Evolutionary conservation across 2,797 vertebrate species (phyloP), one percentile per base, ranked within the genome.

Genomic region (Neomorphus geoffroyi): DNA sequence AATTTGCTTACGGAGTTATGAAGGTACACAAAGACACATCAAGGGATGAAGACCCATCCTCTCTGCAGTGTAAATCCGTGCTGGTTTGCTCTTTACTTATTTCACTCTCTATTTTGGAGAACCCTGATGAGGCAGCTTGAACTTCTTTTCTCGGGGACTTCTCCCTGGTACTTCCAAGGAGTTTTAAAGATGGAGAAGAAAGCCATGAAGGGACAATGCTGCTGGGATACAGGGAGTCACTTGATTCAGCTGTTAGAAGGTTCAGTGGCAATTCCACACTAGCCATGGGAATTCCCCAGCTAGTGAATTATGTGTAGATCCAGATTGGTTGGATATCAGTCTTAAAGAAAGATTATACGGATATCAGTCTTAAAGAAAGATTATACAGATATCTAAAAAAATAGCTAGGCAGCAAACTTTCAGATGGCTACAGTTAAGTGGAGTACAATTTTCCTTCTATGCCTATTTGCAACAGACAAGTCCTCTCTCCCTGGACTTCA

Each of bases 1-100:
- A 80, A 51, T 10, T 8, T 3, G 41, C 15, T 77, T 77, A 48
- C 0, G 48, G 41, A 32, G 17, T 17, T 67, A 39, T 13, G 80
- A 71, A 91, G 13, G 7, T 35, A 18, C 11, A 46, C 37, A 48
- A 4, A 1, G 1, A 9, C 62, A 39, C 18, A 46, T 61, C 17
- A 67, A 64, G 37, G 5, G 15, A 21, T 2, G 2, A 24, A 72
- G 24, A 33, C 3, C 14, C 13, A 39, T 22, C 13, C 35, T n/a
- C 33, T 46, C 33, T 64, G 30, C 53, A 71, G 11, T 0, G 1
- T 7, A 64, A 87, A 74, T 61, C 32, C 57, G 12, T 0, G 0
- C 4, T 8, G 0, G 12, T 87, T 85, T 74, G 13, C 14, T 77
- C 24, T 50, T 82, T 37, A 37, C 4, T 60, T 24, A 16, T 79